Evolutionary conservation across 2,113 vertebrate genomes (phyloP).

Genomic region (Tachysurus vachellii): DNA sequence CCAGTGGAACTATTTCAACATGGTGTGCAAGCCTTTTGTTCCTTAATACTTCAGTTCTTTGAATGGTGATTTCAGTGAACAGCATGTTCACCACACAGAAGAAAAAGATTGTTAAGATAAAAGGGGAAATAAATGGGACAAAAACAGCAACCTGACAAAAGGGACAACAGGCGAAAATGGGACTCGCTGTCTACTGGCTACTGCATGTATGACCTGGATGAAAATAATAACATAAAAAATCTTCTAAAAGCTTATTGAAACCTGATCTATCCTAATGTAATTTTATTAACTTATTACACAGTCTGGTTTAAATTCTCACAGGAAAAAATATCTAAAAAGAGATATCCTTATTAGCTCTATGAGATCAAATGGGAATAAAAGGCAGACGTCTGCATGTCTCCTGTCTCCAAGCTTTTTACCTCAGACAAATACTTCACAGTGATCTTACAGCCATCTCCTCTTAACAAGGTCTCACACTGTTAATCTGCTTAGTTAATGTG

Average conservation of each 20-base stretch:
- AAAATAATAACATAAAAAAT: conserved; percentile 2
- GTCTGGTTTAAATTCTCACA: background rate
- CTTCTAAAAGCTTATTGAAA: conserved; percentile 12
- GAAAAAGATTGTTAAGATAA: background rate
- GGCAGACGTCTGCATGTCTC: background rate
- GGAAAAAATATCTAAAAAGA: conserved; percentile 1
- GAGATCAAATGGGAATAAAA: background rate
- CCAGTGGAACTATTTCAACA: conserved; percentile 35
- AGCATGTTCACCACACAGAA: conserved; percentile 24
- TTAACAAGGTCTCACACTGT: background rate
- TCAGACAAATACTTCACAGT: background rate
- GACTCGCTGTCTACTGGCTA: background rate
- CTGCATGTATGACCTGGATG: background rate
- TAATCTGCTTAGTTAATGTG: background rate
- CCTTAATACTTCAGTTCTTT: background rate
- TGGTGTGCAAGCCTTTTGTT: conserved; percentile 29
- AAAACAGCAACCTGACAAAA: conserved; percentile 4
- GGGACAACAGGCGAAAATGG: conserved; percentile 13
- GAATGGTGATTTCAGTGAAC: background rate
- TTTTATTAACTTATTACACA: background rate
- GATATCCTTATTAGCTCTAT: background rate
- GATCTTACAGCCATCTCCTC: background rate
- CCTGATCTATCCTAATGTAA: background rate
- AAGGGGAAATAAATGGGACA: background rate
- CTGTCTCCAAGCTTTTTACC: background rate